Conservation (phyloP, 2,797 vertebrate genomes). For the Gallinago stenura region DNA sequence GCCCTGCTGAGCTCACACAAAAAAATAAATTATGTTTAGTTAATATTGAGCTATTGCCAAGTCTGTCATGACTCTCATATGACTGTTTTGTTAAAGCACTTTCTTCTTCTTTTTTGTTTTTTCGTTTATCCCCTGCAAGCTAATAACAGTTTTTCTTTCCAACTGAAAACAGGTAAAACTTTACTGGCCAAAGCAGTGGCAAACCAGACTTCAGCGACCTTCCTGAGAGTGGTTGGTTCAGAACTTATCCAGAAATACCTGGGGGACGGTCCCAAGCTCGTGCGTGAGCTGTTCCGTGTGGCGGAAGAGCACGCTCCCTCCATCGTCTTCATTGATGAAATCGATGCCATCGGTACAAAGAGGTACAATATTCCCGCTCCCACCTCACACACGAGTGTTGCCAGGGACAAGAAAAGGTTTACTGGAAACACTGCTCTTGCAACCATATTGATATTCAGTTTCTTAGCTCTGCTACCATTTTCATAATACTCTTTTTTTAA, state of each 20-base stretch:
- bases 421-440: neutral
- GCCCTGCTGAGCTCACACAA: neutral
- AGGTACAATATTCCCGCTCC: conserved; percentile 75
- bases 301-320: conserved; percentile 94
- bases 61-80: neutral
- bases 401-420: rapidly evolving
- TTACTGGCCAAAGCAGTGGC: conserved; percentile 96
- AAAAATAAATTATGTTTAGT: neutral
- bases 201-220: conserved; percentile 97
- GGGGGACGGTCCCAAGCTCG: conserved; percentile 94
- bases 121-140: neutral
- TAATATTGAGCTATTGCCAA: neutral
- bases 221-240: conserved; percentile 94
- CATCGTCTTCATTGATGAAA: conserved; percentile 97
- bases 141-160: neutral
- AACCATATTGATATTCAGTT: rapidly evolving
- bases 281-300: conserved; percentile 93
- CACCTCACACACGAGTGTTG: rapidly evolving
- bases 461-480: neutral
- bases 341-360: conserved; percentile 96
- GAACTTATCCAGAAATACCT: conserved; percentile 98
- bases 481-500: neutral
- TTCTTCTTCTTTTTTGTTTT: neutral
- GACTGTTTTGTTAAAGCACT: neutral
- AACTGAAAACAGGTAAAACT: conserved; percentile 88